These are phyloP conservation scores for Poecilia gillii DNA, from an alignment of 2,797 vertebrate genomes.

Conservation along the genomic window DNA sequence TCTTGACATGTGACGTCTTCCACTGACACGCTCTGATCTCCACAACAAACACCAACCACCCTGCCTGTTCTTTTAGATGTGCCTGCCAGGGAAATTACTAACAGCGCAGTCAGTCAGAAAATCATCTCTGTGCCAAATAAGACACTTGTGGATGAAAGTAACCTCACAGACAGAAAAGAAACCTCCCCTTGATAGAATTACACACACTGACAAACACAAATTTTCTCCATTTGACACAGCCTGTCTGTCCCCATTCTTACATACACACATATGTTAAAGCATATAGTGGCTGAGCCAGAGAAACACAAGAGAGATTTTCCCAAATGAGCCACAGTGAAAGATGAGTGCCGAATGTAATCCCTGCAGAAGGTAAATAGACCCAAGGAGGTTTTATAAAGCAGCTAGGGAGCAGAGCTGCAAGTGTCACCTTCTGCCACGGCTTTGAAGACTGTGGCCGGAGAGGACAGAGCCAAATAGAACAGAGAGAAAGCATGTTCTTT, in stretches of 20 bases:
- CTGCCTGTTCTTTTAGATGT: conserved; percentile 35
- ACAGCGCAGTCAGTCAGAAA: conserved; percentile 37
- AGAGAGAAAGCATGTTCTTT: conserved; percentile 51
- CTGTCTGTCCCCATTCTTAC: conserved; percentile 21
- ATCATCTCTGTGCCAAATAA: conserved; percentile 45
- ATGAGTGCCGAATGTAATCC: conserved; percentile 69
- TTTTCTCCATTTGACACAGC: conserved; percentile 46
- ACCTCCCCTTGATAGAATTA: conserved; percentile 38
- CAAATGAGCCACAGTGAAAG: conserved; percentile 62
- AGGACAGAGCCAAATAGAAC: conserved; percentile 59
- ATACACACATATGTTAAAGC: conserved; percentile 17
- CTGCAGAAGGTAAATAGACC: conserved; percentile 70
- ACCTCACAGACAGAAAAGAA: conserved; percentile 53
- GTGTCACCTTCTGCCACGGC: conserved; percentile 62
- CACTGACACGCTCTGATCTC: conserved; percentile 26
- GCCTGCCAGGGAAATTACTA: conserved; percentile 55
- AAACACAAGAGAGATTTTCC: conserved; percentile 60
- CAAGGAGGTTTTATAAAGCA: conserved; percentile 61
- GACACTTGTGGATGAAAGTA: conserved; percentile 52
- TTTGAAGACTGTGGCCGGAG: conserved; percentile 64
- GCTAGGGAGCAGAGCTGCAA: conserved; percentile 49
- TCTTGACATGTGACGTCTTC: conserved; percentile 22
- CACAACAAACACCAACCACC: conserved; percentile 33
- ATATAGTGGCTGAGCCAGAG: conserved; percentile 33
- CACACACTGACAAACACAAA: conserved; percentile 48